A percentile compares a stretch with the other conserved stretches of the same genome.
Conservation (phyloP, 2,888 invertebrate species). For the Drosophila maculinotata region DNA sequence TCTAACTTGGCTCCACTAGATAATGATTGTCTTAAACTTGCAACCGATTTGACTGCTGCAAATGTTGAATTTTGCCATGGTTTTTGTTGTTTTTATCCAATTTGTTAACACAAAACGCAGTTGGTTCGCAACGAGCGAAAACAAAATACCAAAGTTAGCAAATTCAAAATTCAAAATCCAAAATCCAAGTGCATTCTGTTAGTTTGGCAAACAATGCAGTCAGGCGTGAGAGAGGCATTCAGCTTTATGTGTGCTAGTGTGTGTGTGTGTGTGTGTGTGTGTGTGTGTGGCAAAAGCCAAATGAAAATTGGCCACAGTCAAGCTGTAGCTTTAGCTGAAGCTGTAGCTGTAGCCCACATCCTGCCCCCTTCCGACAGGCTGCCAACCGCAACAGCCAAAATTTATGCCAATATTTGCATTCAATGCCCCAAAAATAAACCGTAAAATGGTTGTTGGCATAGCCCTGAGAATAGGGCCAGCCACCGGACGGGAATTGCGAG, state of each 20-base stretch:
- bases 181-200: slow-evolving; percentile 62
- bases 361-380: slow-evolving; percentile 11
- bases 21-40: too few relatives aligned
- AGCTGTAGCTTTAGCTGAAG: slow-evolving; percentile 33
- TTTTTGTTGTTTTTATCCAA: slow-evolving; percentile 4
- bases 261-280: slow-evolving; percentile 17
- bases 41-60: neutral
- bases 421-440: slow-evolving; percentile 79
- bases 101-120: slow-evolving; percentile 27
- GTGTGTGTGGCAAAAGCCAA: slow-evolving; percentile 49
- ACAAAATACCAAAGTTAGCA: slow-evolving; percentile 26
- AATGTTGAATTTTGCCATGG: neutral
- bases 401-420: slow-evolving; percentile 81
- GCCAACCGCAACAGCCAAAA: slow-evolving; percentile 71
- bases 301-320: slow-evolving; percentile 58
- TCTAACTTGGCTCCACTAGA: too few relatives aligned
- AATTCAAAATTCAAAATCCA: slow-evolving; percentile 45
- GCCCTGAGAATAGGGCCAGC: slow-evolving; percentile 35
- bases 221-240: slow-evolving; percentile 30
- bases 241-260: too few relatives aligned
- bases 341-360: slow-evolving; percentile 25
- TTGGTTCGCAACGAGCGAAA: slow-evolving; percentile 17
- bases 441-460: slow-evolving; percentile 67
- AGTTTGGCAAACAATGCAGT: slow-evolving; percentile 56
- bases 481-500: slow-evolving; percentile 3